These are phyloP conservation scores for Cephalopterus ornatus DNA, from an alignment of 2,113 vertebrate genomes.

Conservation along the genomic window DNA sequence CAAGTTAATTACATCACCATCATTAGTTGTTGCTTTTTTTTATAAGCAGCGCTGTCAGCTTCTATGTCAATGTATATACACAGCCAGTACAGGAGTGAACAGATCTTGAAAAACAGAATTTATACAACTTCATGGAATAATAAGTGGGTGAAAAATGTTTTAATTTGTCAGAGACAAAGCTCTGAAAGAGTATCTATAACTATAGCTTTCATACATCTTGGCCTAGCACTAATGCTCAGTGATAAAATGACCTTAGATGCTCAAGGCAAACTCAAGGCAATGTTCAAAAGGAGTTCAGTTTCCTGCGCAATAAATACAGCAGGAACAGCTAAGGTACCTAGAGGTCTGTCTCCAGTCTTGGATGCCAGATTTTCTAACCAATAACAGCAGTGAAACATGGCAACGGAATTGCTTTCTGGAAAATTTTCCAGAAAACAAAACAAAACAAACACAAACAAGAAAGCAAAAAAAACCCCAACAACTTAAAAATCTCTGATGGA, in stretches of 20 bases:
- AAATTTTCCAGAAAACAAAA: not conserved
- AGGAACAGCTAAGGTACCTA: not conserved
- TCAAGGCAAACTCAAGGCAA: not conserved
- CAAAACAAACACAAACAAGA: not conserved
- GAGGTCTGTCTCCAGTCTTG: not conserved
- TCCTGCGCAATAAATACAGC: not conserved
- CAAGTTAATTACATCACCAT: not conserved
- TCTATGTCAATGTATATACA: no score
- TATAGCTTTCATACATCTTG: not conserved
- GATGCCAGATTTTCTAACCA: not conserved
- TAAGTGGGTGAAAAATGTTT: not conserved
- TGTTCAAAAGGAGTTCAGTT: accelerated
- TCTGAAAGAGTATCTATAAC: not conserved
- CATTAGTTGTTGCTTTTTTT: not conserved
- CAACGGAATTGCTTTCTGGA: not conserved
- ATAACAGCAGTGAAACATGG: not conserved
- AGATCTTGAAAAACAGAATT: not conserved
- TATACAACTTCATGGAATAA: not conserved
- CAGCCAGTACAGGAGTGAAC: accelerated
- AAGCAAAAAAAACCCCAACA: not conserved
- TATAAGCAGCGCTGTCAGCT: not conserved
- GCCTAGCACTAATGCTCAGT: not conserved
- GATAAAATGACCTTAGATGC: not conserved
- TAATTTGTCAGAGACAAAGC: not conserved
- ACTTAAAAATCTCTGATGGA: not conserved